These are phyloP conservation scores for Phortica magna DNA, from an alignment of 2,888 invertebrate genomes.

Conservation along the genomic window DNA sequence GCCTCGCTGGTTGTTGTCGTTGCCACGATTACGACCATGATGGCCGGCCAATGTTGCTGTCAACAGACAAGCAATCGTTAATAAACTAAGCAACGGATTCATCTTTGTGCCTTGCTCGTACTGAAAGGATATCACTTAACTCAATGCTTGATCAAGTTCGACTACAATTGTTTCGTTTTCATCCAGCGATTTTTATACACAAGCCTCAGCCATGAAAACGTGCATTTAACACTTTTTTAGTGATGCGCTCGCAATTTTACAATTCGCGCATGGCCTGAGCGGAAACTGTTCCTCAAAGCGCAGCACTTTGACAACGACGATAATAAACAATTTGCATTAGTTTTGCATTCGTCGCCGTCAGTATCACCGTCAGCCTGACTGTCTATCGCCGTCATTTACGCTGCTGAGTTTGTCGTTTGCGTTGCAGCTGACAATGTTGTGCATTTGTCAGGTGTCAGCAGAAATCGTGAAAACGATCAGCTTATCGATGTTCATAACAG, in stretches of 20 bases:
- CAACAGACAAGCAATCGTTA: slow-evolving; percentile 60
- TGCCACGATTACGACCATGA: background rate
- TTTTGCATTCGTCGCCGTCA: background rate
- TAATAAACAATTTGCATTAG: no score
- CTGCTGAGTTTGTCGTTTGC: background rate
- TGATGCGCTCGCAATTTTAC: slow-evolving; percentile 22
- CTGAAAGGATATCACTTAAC: slow-evolving; percentile 15
- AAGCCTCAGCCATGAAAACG: slow-evolving; percentile 12
- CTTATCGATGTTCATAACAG: no score
- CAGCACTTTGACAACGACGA: background rate
- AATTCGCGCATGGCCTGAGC: background rate
- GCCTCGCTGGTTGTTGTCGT: slow-evolving; percentile 26
- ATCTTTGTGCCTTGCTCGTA: slow-evolving; percentile 53
- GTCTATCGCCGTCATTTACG: background rate
- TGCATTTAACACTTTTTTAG: slow-evolving; percentile 35
- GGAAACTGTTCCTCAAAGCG: background rate
- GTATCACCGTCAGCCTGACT: background rate
- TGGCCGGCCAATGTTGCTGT: slow-evolving; percentile 55
- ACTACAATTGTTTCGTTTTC: slow-evolving; percentile 53
- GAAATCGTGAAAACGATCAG: background rate
- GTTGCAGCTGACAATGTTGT: background rate
- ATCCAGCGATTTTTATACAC: slow-evolving; percentile 53
- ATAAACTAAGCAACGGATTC: slow-evolving; percentile 63
- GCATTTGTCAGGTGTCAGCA: background rate
- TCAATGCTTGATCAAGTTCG: slow-evolving; percentile 43